Base-by-base conservation (phyloP, 2,888 invertebrate genomes). In the Pecten maximus region DNA sequence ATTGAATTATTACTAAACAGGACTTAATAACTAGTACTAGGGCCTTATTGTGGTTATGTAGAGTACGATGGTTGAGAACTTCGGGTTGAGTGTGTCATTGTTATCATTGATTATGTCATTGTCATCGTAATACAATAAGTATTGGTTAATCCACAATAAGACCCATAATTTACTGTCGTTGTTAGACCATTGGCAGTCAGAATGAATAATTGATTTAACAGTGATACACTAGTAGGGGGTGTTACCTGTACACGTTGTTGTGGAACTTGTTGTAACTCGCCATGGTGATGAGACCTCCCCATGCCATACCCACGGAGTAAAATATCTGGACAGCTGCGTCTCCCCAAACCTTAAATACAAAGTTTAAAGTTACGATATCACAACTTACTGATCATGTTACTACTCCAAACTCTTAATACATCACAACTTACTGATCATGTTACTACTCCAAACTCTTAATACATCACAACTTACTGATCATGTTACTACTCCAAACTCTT, bases 251-350 rank as follows among this genome's bases (percentile, higher is more conserved):
- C 74, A 95, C 94, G 91, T 96, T 95, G 92, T 96, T 94, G 91
- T 94, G 89, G 90, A 96, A 96, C 90, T 94, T 95, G 93, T 96
- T 96, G 92, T 94, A 96, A 88, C 94, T 94, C 60, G 94, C 89
- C 93, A 94, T 93, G 19, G 94, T 94, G 88, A 94, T 93, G 40
- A 96, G 94, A 15, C 95, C 95, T 23, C 96, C 96, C 94, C 96
- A 96, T 6, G 96, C 96, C 92, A 95, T 95, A 16, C 96, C 96
- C 40, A 96, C 94, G 10, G 96, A 95, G 91, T 95, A 96, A 92
- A 96, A 96, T 86, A 96, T 96, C 92, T 96, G 96, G n/a, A 94
- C 93, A 50, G 95, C 96, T n/a, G 96, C 96, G 90, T 95, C 96
- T 12, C 93, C 93, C 96, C 96, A 96, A 12, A 96, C 95, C 94